Base-by-base conservation (phyloP, 2,888 invertebrate species). In the Cerceris rybyensis region DNA sequence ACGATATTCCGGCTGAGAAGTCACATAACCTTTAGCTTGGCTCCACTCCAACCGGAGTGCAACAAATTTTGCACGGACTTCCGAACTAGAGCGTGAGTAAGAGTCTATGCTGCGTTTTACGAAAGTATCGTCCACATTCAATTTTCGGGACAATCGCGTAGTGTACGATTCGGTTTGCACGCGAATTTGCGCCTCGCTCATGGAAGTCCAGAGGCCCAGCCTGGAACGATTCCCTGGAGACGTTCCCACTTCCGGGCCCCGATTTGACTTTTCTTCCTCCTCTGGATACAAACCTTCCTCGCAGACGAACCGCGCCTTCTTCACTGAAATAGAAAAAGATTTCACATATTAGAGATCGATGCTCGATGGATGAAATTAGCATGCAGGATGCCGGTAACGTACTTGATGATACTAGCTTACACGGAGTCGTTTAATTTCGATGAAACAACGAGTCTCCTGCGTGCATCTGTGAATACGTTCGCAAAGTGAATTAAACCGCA, bases 241-340 rank as follows among this genome's bases (percentile, higher is more conserved):
- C 9, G n/a, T 55, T 72, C 63, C 58, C 57, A 28, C 8, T 42
- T 57, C 71, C 11, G 46, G 41, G 8, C 49, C 17, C 68, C 49
- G 13, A 41, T 52, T 28, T 64, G 16, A 7, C n/a, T 50, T 42
- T 2, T 43, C 66, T 17, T 60, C 17, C 5, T n/a, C 14, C n/a
- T 50, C 28, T n/a, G 41, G 49, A 80, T 87, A 90, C 96, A 94
- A 93, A 97, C 97, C 96, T 95, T 96, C 96, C 92, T 95, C 95
- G 93, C 96, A 96, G 93, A 96, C 95, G 94, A 96, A 96, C 93
- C 96, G 96, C 94, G 97, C 97, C 94, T 97, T 97, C 94, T 97
- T 97, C 92, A 97, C 97, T 97, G 96, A 89, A 97, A 97, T 94
- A 94, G 93, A 93, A 93, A 93, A 52, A 28, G 9, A 61, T 7